These are phyloP conservation scores for Phrynosoma blainvillii DNA, from an alignment of 2,113 vertebrate species.

Conservation along the genomic window DNA sequence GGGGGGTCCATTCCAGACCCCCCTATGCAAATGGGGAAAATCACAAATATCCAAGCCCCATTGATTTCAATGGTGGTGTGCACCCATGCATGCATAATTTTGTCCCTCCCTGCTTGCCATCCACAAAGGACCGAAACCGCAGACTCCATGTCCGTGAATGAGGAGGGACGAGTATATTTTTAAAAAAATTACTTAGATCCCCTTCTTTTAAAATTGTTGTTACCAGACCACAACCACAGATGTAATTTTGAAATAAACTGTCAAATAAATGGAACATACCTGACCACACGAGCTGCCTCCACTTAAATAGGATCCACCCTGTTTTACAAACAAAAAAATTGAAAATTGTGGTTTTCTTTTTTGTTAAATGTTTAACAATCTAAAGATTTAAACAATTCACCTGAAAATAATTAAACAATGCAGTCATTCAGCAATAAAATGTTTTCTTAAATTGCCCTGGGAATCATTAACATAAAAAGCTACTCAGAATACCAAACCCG, in stretches of 20 bases:
- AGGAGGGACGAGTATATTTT: too few relatives aligned
- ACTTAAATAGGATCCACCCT: background rate
- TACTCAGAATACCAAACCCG: too few relatives aligned
- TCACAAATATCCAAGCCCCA: too few relatives aligned
- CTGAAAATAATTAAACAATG: background rate
- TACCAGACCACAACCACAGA: background rate
- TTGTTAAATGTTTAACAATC: background rate
- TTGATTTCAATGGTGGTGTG: too few relatives aligned
- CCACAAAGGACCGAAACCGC: too few relatives aligned
- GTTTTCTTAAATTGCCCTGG: background rate
- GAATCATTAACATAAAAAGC: background rate
- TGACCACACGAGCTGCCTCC: background rate
- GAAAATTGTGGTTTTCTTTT: background rate
- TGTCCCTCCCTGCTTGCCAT: too few relatives aligned
- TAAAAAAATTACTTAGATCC: background rate
- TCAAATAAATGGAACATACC: background rate
- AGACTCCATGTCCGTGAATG: too few relatives aligned
- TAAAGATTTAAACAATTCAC: background rate
- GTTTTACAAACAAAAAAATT: slow-evolving; percentile 19
- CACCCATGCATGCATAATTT: too few relatives aligned
- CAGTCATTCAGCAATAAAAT: background rate
- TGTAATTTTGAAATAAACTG: background rate
- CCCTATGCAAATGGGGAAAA: too few relatives aligned
- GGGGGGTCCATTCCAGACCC: too few relatives aligned
- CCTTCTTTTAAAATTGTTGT: background rate